A percentile compares a stretch with the other conserved stretches of the same genome.
These are phyloP conservation scores for Eulimnadia texana DNA, from an alignment of 1,140 invertebrate species.

Conservation along the genomic window DNA sequence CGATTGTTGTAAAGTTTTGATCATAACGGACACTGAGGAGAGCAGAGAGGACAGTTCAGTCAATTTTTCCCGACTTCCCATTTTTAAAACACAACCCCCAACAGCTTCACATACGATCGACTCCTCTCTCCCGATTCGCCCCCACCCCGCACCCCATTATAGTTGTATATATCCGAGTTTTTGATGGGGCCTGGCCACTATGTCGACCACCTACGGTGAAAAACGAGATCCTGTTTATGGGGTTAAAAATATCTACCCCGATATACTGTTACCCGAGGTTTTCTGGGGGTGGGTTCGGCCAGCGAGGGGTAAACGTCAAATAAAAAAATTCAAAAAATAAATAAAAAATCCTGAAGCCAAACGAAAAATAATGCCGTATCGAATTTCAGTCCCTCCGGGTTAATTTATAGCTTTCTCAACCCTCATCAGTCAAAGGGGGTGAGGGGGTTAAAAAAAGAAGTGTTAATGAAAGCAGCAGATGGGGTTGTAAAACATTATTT, in stretches of 20 bases:
- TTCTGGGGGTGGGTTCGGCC: too few species aligned
- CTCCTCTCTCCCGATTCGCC: background rate
- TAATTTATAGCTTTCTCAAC: background rate
- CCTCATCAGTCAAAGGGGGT: background rate
- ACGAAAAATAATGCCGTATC: background rate
- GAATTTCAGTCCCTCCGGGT: background rate
- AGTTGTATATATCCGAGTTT: background rate
- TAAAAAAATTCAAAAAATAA: too few species aligned
- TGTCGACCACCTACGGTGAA: background rate
- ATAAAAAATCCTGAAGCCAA: background rate
- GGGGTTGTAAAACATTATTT: background rate
- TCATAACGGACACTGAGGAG: background rate
- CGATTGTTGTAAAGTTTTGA: background rate
- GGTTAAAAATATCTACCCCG: background rate
- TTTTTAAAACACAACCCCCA: background rate
- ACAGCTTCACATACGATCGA: too few species aligned
- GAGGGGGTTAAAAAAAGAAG: background rate
- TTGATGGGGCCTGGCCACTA: background rate
- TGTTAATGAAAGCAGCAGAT: background rate
- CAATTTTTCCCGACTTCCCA: too few species aligned
- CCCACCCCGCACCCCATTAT: background rate
- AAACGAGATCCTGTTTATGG: background rate
- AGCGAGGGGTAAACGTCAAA: too few species aligned
- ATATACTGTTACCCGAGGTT: background rate
- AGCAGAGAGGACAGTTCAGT: background rate